Conservation (phyloP, 2,888 invertebrate genomes). For the Hypomecis atomaria region DNA sequence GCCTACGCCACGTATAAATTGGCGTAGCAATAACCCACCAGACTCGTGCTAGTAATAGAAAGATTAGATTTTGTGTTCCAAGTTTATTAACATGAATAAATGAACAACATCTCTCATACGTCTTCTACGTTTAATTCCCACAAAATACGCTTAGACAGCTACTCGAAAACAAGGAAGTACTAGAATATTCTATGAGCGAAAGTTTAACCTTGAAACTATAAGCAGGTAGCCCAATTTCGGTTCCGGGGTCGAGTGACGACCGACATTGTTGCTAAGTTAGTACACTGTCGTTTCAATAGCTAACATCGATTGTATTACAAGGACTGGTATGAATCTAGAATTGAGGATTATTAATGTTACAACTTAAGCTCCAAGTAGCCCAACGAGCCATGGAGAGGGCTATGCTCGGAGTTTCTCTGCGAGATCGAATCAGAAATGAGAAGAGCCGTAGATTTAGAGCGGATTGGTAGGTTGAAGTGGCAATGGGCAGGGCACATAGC, state of each 20-base stretch:
- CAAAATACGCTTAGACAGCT: constrained; percentile 2
- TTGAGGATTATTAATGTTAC: background rate
- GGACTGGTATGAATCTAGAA: background rate
- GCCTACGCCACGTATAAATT: constrained; percentile 3
- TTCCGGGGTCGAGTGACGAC: constrained; percentile 12
- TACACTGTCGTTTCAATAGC: constrained; percentile 19
- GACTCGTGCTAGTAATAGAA: constrained; percentile 5
- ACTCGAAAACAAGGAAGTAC: constrained; percentile 10
- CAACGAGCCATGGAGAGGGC: too few species aligned
- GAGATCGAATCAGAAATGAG: too few species aligned
- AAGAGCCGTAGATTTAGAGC: too few species aligned
- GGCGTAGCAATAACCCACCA: constrained; percentile 2
- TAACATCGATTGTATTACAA: constrained; percentile 21
- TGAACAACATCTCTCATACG: constrained; percentile 8
- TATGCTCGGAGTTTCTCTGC: too few species aligned
- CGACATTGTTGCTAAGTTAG: constrained; percentile 15
- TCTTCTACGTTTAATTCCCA: background rate
- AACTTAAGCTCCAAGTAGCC: background rate
- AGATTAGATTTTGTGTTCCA: constrained; percentile 13
- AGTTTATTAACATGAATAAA: constrained; percentile 18
- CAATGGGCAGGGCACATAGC: too few species aligned
- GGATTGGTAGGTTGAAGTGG: too few species aligned
- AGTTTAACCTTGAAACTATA: constrained; percentile 22
- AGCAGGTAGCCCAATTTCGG: constrained; percentile 8
- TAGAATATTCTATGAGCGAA: constrained; percentile 15